Evolutionary conservation across 1,140 invertebrate species (phyloP).

Genomic region (Melipona quadrifasciata): DNA sequence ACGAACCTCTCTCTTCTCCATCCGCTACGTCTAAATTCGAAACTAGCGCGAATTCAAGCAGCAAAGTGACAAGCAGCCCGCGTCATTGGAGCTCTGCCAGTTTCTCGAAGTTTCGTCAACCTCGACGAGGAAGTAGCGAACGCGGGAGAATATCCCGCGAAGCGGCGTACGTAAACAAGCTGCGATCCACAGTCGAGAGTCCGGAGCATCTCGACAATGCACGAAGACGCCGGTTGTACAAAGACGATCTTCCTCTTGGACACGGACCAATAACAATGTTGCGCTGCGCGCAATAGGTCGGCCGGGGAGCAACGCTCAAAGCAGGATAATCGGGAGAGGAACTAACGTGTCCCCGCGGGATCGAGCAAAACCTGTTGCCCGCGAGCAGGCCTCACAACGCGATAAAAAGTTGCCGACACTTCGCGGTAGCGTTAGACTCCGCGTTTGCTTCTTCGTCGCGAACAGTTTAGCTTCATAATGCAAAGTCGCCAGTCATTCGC

Average conservation of each 20-base stretch:
- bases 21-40: neutral
- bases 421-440: slow-evolving; percentile 67
- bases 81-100: neutral
- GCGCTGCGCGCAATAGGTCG: neutral
- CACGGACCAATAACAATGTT: neutral
- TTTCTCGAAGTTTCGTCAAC: neutral
- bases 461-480: slow-evolving; percentile 77
- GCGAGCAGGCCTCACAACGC: slow-evolving; percentile 74
- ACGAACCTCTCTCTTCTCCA: neutral
- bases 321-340: slow-evolving; percentile 18
- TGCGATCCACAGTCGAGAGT: neutral
- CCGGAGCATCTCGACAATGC: no score
- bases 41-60: neutral
- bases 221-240: neutral
- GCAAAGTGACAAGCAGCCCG: neutral
- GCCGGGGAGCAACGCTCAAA: neutral
- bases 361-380: slow-evolving; percentile 71
- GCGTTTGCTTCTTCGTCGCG: slow-evolving; percentile 71
- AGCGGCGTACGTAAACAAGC: neutral
- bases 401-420: slow-evolving; percentile 69
- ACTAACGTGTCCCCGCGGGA: slow-evolving; percentile 25
- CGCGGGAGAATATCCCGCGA: neutral
- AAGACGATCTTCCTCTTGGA: neutral
- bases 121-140: neutral
- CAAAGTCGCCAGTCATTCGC: slow-evolving; percentile 76